A percentile compares a stretch with the other conserved stretches of the same genome.
Evolutionary conservation across 35 echinoderm and acorn worm species (phyloP).

Genomic region (Ptychodera flava): DNA sequence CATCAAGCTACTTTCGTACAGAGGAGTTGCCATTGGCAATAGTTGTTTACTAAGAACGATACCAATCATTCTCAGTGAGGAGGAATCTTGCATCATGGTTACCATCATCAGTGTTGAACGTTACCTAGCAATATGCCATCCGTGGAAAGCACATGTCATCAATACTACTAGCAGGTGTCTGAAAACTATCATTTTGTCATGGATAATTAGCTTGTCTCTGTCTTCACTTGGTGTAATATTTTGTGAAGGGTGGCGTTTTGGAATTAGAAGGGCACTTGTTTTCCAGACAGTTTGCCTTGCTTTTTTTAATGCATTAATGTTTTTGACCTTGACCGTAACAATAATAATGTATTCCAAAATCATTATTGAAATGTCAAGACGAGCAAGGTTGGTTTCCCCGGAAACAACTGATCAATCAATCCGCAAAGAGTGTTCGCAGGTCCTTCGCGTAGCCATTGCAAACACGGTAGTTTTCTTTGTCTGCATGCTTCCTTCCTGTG

Average conservation of each 20-base stretch:
- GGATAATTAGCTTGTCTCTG: not conserved
- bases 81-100: not conserved
- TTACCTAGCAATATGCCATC: not conserved
- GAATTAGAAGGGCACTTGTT: not conserved
- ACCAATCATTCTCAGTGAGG: too few species aligned
- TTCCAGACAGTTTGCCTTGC: not conserved
- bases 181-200: not conserved
- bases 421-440: not conserved
- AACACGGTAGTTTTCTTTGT: not conserved
- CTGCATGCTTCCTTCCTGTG: not conserved
- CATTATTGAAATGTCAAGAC: not conserved
- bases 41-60: too few species aligned
- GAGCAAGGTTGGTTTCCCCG: not conserved
- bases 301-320: too few species aligned
- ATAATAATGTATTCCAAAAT: not conserved
- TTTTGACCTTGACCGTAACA: not conserved
- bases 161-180: not conserved
- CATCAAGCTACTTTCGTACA: too few species aligned
- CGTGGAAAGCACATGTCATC: not conserved
- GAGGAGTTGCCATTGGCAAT: too few species aligned
- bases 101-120: not conserved
- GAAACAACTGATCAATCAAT: not conserved
- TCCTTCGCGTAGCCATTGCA: not conserved
- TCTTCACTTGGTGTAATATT: not conserved
- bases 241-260: not conserved